Evolutionary conservation across 2,797 vertebrate species (phyloP).

Genomic region (Carduelis carduelis): DNA sequence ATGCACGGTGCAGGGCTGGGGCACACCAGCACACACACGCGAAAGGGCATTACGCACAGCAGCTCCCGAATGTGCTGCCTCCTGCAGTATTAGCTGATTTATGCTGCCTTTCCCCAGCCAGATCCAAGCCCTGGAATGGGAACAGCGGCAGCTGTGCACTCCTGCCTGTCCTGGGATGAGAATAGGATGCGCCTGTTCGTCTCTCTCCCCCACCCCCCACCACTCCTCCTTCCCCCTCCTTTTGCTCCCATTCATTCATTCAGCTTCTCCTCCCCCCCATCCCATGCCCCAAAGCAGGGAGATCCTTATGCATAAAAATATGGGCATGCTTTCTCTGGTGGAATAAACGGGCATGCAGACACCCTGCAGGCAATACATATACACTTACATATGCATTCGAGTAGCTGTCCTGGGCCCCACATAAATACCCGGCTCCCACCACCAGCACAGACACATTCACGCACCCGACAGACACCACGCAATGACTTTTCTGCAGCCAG

Average conservation of each 20-base stretch:
- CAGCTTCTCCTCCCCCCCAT: slow-evolving; percentile 27
- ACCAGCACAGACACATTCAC: neutral
- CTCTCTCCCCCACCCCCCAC: neutral
- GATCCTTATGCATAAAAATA: slow-evolving; percentile 33
- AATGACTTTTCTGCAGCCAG: slow-evolving; percentile 54
- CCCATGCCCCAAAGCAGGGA: slow-evolving; percentile 33
- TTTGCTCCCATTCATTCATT: slow-evolving; percentile 60
- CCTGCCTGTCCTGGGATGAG: slow-evolving; percentile 45
- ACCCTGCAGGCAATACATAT: neutral
- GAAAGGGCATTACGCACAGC: neutral
- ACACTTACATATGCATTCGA: neutral
- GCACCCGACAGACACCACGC: slow-evolving; percentile 26
- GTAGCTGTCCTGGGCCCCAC: slow-evolving; percentile 20
- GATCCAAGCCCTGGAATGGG: slow-evolving; percentile 22
- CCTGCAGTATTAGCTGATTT: slow-evolving; percentile 54
- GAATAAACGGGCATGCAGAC: neutral
- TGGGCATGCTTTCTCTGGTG: slow-evolving; percentile 11
- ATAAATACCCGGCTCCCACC: neutral
- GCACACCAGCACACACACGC: neutral
- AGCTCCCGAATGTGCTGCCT: neutral
- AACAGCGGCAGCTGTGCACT: slow-evolving; percentile 20
- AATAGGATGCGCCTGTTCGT: slow-evolving; percentile 17
- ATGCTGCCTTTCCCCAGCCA: slow-evolving; percentile 28
- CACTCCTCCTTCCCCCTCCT: slow-evolving; percentile 37
- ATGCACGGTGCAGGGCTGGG: neutral